Base-by-base conservation (phyloP, 1,140 invertebrate species). In the Phthorimaea operculella region DNA sequence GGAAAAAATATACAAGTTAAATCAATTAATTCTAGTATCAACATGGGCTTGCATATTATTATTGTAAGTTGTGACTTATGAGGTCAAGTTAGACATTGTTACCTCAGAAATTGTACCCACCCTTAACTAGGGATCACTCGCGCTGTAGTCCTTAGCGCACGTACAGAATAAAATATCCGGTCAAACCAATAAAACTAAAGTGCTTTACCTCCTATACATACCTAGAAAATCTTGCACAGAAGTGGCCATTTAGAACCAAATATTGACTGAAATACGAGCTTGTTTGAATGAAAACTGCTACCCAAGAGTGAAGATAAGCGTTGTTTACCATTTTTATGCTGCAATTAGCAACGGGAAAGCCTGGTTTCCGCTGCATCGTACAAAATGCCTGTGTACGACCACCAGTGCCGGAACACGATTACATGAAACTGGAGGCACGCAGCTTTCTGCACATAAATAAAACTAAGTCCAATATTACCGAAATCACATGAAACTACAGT, bases 271-370 rank as follows among this genome's bases (percentile, higher is more conserved):
- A 16, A 47, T 47, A 15, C 44, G 15, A 47, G n/a, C 8, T 47
- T 15, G 44, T 47, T 50, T 42, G 39, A 34, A 62, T 36, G 28
- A 11, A 28, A 42, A 28, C 17, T 34, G 52, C 15, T 10, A 28
- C 9, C 21, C 15, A 21, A 53, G 16, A 39, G 0, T 36, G 9
- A 49, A 33, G 47, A 18, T 47, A 44, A 58, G 14, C 36, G 18
- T 57, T 53, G 62, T 50, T 68, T 78, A 84, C 80, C 79, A 85
- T 72, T 78, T 79, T 85, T 17, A 85, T 85, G 53, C 62, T 79
- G 63, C 79, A 85, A 62, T 78, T 83, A 8, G 77, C 70, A 11
- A 76, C 66, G 45, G 78, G 79, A 58, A 76, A 86, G 50, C 81
- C 74, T 49, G 79, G 73, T 66, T 84, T 82, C 60, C 83, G 71